Percentiles rank a stretch among this genome's conserved stretches.
These are phyloP conservation scores for Anthopleura sola DNA, from an alignment of 64 coral and sea anemone genomes.

Conservation along the genomic window DNA sequence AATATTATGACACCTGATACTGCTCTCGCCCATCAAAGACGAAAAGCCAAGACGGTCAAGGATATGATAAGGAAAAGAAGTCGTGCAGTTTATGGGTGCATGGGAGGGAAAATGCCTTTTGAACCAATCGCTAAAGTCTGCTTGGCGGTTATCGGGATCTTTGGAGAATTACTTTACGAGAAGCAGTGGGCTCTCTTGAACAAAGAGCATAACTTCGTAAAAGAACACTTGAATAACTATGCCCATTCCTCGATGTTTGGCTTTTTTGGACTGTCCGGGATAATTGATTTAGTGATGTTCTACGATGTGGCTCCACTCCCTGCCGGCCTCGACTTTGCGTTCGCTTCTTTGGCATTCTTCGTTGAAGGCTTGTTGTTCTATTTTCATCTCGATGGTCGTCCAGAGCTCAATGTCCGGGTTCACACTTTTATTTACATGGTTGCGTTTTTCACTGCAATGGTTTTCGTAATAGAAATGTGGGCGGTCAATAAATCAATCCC, in stretches of 20 bases:
- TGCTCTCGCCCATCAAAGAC: background rate
- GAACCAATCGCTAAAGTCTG: constrained; percentile 61
- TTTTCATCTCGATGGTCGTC: constrained; percentile 75
- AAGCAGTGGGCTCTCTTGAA: constrained; percentile 23
- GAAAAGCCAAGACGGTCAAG: background rate
- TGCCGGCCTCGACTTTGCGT: constrained; percentile 31
- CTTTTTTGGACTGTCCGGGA: constrained; percentile 73
- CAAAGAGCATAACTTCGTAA: constrained; percentile 34
- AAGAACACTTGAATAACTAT: constrained; percentile 53
- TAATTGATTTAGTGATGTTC: constrained; percentile 45
- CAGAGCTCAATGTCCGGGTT: constrained; percentile 63
- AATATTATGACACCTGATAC: background rate
- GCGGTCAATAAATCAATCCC: constrained; percentile 6
- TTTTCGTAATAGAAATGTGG: constrained; percentile 47
- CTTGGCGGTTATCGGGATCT: constrained; percentile 19
- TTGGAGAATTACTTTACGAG: constrained; percentile 33
- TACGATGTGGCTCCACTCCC: constrained; percentile 46
- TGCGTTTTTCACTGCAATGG: constrained; percentile 32
- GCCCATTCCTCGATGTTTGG: constrained; percentile 75
- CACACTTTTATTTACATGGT: constrained; percentile 75
- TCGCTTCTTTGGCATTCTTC: constrained; percentile 58
- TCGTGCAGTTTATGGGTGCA: background rate
- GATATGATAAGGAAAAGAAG: background rate
- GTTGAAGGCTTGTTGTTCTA: constrained; percentile 75
- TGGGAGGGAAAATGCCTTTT: constrained; percentile 36